Base-by-base conservation (phyloP, 2,888 invertebrate genomes). In the Arrhopalites spinosus region DNA sequence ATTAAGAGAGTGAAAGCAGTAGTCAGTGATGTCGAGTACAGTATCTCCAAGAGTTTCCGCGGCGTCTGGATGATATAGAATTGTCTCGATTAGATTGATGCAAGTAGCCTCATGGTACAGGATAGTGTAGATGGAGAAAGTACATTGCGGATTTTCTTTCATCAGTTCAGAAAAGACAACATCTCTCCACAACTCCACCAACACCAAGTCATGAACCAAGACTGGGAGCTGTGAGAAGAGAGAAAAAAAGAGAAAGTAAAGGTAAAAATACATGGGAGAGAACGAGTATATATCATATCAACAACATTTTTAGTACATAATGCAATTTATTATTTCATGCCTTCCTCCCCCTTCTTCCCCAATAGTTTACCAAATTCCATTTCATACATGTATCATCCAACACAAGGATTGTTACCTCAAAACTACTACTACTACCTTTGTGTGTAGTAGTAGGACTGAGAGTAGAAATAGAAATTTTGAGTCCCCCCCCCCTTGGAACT, bases 171-270 rank as follows among this genome's bases (percentile, higher is more conserved):
- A 92, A 82, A 94, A 90, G 27, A 95, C 89, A 84, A 93, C 92
- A 75, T 91, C 87, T 81, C 93, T 93, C 96, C 96, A 96, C 47
- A 95, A 87, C 84, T 91, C 91, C 66, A 94, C 90, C 82, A 92
- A 90, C 81, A 94, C 91, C 0, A 93, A 91, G 87, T 96, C 95
- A 83, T 93, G 90, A 36, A 96, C 90, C 50, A 96, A 86, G 23
- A 92, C 86, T 1, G 91, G 89, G 8, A 92, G 87, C 92, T 93
- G 84, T 68, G 85, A 47, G 78, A 73, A 78, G 70, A 77, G 29
- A 68, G 75, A 66, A 43, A 66, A 7, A 43, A 17, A 66, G 36
- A 66, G 15, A 66, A n/a, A 36, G n/a, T 20, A 27, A 20, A 11
- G 15, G 63, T 11, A 3, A 25, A n/a, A n/a, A n/a, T n/a, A n/a